Evolutionary conservation across 2,888 invertebrate species (phyloP), one percentile per base, ranked within the genome.

Genomic region (Amiota minor): DNA sequence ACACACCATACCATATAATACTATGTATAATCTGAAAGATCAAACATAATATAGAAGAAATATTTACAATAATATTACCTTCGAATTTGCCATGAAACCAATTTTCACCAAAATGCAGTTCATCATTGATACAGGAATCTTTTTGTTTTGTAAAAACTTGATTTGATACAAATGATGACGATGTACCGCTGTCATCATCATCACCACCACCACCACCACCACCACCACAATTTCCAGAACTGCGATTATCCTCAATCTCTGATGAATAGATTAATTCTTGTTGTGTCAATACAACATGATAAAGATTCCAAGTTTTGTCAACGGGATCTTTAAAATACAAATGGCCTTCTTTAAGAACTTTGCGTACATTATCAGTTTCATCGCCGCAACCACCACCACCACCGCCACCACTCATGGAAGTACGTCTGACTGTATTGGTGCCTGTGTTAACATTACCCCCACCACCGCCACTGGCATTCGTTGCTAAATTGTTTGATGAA

Each of bases 41-140:
- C 3, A 23, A 35, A 6, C 35, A 6, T 35, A 35, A 6, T 35
- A 35, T 1, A 35, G 0, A 35, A 35, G 35, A 35, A 35, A 35
- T n/a, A n/a, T 35, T 35, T 35, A 35, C 35, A 35, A 35, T n/a
- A n/a, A n/a, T n/a, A n/a, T 73, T 75, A 87, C 88, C 95, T 16
- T 94, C 93, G 53, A 97, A 89, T 88, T 94, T 94, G 0, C 97
- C 97, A 87, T 98, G 98, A 87, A 97, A 98, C 98, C 98, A 98
- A 87, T 95, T 95, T 89, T 98, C 98, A 35, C 95, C 94, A 86
- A 96, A 97, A 89, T 97, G 97, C 77, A 97, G 89, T 87, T 97
- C 97, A 85, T 97, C 96, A 82, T 95, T 96, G 0, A 95, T 94
- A 11, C 95, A 92, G 73, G 93, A 93, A 82, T 93, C 90, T 76